Conservation (phyloP, 2,797 vertebrate genomes). For the Sebastes iracundus region DNA sequence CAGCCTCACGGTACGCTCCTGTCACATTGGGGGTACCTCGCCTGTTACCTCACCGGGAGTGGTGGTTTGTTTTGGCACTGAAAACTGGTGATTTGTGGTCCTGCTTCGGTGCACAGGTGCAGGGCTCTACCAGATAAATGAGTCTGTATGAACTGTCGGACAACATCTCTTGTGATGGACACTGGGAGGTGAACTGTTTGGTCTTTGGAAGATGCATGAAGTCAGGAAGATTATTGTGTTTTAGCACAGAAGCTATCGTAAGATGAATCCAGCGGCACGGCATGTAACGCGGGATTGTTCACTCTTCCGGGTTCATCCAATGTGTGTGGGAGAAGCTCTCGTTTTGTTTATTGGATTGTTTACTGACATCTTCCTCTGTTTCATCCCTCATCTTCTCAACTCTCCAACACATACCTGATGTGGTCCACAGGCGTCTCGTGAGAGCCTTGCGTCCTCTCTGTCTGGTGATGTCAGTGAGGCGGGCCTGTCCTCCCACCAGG, state of each 20-base stretch:
- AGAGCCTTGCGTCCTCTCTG: slow-evolving; percentile 82
- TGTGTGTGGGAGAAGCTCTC: not conserved
- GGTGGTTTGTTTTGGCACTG: slow-evolving; percentile 24
- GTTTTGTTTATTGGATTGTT: not conserved
- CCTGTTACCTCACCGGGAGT: slow-evolving; percentile 21
- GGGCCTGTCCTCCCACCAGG: slow-evolving; percentile 87
- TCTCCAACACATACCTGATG: not conserved
- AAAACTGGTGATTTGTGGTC: not conserved
- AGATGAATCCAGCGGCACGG: not conserved
- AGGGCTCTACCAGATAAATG: not conserved
- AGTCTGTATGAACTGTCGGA: not conserved
- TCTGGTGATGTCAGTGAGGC: slow-evolving; percentile 90
- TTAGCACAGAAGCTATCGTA: not conserved
- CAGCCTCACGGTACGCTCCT: slow-evolving; percentile 72
- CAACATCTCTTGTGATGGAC: not conserved
- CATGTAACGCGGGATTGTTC: not conserved
- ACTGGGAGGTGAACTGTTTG: slow-evolving; percentile 14
- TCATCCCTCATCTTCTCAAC: not conserved
- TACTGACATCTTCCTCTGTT: not conserved
- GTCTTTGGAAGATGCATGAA: not conserved
- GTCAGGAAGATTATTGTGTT: not conserved
- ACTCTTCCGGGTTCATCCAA: slow-evolving; percentile 4
- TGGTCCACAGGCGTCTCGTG: slow-evolving; percentile 82
- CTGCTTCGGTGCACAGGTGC: not conserved
- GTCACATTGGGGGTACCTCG: not conserved